A percentile compares a stretch with the other conserved stretches of the same genome.
phyloP scores from a whole-genome alignment of 2,113 vertebrate species.

The Micronisus gabar region DNA sequence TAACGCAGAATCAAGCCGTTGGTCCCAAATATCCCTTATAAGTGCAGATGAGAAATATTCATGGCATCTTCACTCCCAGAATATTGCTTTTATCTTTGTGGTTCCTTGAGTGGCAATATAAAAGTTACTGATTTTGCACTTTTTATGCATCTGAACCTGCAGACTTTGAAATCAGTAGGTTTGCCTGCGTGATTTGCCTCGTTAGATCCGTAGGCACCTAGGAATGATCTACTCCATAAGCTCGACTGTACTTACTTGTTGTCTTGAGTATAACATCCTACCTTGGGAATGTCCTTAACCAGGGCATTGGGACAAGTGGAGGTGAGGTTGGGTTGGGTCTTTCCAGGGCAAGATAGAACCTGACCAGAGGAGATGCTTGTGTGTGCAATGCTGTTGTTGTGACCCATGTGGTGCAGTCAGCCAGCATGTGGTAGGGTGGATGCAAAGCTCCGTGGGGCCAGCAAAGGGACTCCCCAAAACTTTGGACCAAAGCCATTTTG shows the following conservation, averaged over 20 bases:
- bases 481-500: background rate
- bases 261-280: background rate
- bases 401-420: background rate
- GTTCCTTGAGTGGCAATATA: constrained; percentile 59
- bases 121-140: constrained; percentile 65
- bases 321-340: background rate
- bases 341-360: background rate
- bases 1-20: constrained; percentile 15
- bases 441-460: background rate
- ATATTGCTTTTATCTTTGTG: constrained; percentile 65
- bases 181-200: constrained; percentile 36
- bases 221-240: background rate
- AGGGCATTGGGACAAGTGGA: background rate
- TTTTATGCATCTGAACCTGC: constrained; percentile 50
- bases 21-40: constrained; percentile 56
- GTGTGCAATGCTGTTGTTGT: background rate
- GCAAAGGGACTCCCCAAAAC: background rate
- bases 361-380: background rate
- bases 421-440: rapidly evolving
- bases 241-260: background rate
- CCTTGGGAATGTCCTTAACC: background rate
- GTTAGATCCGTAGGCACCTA: background rate
- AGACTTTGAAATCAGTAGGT: constrained; percentile 50
- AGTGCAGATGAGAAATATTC: constrained; percentile 66
- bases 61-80: constrained; percentile 44